phyloP scores from a whole-genome alignment of 2,888 invertebrate genomes.

The Tanaodytes sp. region DNA sequence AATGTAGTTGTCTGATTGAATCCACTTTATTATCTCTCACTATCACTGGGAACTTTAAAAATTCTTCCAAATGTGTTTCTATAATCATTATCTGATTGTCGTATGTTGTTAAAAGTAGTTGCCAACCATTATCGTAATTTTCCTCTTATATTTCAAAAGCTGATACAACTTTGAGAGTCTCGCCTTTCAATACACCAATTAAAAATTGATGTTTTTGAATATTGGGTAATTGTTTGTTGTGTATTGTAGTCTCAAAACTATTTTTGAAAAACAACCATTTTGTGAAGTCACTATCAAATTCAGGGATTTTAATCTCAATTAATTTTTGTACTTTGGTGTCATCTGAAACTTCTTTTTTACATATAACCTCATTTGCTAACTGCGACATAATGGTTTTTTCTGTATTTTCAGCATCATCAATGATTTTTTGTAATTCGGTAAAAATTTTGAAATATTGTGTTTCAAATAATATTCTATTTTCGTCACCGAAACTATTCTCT shows the following conservation, averaged over 20 bases:
- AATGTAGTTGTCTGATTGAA: background rate
- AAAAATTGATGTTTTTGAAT: constrained; percentile 52
- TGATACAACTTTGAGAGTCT: constrained; percentile 46
- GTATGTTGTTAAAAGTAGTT: constrained; percentile 7
- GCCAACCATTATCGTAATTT: constrained; percentile 52
- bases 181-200: constrained; percentile 40
- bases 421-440: too few relatives aligned
- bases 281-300: constrained; percentile 44
- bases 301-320: constrained; percentile 40
- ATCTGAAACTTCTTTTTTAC: too few relatives aligned
- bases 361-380: too few relatives aligned
- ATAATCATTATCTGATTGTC: constrained; percentile 4
- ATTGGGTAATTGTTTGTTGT: constrained; percentile 21
- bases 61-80: background rate
- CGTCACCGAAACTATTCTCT: too few relatives aligned
- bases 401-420: too few relatives aligned
- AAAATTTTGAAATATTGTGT: too few relatives aligned
- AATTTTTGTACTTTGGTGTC: too few relatives aligned
- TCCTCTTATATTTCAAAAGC: constrained; percentile 33
- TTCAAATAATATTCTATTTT: too few relatives aligned
- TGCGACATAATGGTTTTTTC: too few relatives aligned
- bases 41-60: constrained; percentile 1
- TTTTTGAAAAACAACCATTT: constrained; percentile 49
- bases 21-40: background rate
- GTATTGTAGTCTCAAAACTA: constrained; percentile 43